Evolutionary conservation across 2,888 invertebrate species (phyloP), one percentile per base, ranked within the genome.

Genomic region (Mimas tiliae): DNA sequence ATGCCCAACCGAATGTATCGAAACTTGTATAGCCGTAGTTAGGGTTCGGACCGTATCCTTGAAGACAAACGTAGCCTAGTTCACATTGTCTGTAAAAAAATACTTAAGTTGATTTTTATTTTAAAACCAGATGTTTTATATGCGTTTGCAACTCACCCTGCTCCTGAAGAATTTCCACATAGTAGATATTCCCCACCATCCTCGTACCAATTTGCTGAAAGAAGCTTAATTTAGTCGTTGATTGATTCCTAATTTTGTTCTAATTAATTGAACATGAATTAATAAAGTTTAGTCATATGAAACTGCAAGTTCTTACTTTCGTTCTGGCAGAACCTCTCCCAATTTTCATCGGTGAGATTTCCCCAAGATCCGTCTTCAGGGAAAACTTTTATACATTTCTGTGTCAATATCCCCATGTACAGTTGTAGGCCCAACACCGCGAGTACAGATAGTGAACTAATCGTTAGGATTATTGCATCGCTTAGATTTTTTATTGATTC

Each of bases 401-500:
- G 98, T 83, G 98, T 98, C 78, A 99, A 95, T 72, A 98, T 97
- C 74, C 99, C 99, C 98, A 98, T 98, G 94, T 99, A 99, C 94
- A 99, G 98, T 95, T 99, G 99, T 87, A 99, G 96, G 87, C 99
- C 99, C 96, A 99, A 97, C 88, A 99, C 95, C 87, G 99, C 99
- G 94, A 99, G 99, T 90, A 99, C 98, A 87, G 99, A 98, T 84
- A 99, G 95, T 84, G 99, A 98, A 95, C 99, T 99, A 96, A 99
- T 97, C 85, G 99, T 99, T 94, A 99, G 95, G 94, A 99, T 99
- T 95, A 99, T 98, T 95, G 99, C 99, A 96, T 99, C 99, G 87
- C 99, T 96, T 85, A 99, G 97, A 95, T 99, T 98, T 95, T 98
- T 98, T 92, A 99, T 99, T 80, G 99, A 99, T 95, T 99, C 99